A percentile compares a stretch with the other conserved stretches of the same genome.
Evolutionary conservation across 2,888 invertebrate genomes (phyloP).

Genomic region (Archaeoteleia sp.): DNA sequence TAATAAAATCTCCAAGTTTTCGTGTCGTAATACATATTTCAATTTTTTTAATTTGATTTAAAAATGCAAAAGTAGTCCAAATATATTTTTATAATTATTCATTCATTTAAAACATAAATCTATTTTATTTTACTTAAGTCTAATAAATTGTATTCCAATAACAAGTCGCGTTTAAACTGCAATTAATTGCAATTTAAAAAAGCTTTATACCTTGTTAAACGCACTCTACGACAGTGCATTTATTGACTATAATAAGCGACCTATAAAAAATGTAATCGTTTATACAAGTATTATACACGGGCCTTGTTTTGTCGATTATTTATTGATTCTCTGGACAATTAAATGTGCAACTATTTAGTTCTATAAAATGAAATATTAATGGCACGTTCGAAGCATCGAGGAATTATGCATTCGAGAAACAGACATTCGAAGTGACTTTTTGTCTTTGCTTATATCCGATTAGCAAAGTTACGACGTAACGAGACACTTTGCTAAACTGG

Average conservation of each 20-base stretch:
- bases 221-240: constrained; percentile 26
- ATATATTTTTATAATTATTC: no score
- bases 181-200: no score
- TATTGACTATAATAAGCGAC: constrained; percentile 19
- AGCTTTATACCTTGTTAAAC: constrained; percentile 25
- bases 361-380: constrained; percentile 52
- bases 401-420: constrained; percentile 37
- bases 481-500: constrained; percentile 44
- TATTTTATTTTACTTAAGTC: no score
- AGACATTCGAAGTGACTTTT: constrained; percentile 25
- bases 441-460: constrained; percentile 44
- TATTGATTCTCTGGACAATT: constrained; percentile 44
- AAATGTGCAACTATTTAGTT: constrained; percentile 48
- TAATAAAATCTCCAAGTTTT: no score
- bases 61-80: no score
- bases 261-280: constrained; percentile 34
- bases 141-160: no score
- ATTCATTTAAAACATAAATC: no score
- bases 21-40: no score
- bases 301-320: constrained; percentile 39
- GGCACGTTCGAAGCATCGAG: constrained; percentile 37
- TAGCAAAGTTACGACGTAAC: constrained; percentile 43
- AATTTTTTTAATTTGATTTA: no score
- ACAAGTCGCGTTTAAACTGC: no score
- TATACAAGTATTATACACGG: constrained; percentile 35